These are phyloP conservation scores for Pristionchus exspectatus DNA, from an alignment of 2,888 invertebrate genomes.

Conservation along the genomic window DNA sequence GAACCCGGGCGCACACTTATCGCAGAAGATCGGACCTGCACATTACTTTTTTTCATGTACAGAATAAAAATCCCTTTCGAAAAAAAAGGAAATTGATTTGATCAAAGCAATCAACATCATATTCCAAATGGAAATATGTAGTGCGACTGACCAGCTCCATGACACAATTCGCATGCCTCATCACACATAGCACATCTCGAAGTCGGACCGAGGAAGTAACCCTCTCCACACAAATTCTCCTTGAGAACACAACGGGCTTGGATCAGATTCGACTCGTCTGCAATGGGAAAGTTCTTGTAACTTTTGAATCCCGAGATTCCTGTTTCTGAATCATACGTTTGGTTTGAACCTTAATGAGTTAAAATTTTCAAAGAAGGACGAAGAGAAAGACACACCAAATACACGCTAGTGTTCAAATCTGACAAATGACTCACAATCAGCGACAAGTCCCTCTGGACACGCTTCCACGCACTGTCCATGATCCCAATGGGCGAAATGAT, in stretches of 20 bases:
- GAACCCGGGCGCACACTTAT: constrained; percentile 72
- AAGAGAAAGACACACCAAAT: too few relatives aligned
- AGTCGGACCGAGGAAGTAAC: constrained; percentile 71
- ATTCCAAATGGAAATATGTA: not conserved
- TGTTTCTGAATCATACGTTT: too few relatives aligned
- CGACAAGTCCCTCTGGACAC: constrained; percentile 76
- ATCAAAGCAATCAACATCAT: not conserved
- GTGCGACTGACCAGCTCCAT: constrained; percentile 66
- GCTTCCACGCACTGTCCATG: constrained; percentile 77
- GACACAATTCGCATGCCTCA: constrained; percentile 73
- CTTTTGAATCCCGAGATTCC: too few relatives aligned
- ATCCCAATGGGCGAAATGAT: constrained; percentile 72
- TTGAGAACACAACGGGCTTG: constrained; percentile 75
- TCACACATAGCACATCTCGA: constrained; percentile 74
- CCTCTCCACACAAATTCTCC: constrained; percentile 74
- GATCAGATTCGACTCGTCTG: constrained; percentile 74
- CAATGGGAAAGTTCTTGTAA: constrained; percentile 42
- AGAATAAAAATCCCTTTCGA: not conserved
- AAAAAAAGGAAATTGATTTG: not conserved
- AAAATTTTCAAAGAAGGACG: too few relatives aligned
- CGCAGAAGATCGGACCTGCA: constrained; percentile 73
- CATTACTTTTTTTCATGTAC: not conserved
- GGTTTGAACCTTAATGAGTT: too few relatives aligned
- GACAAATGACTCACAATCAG: constrained; percentile 72
- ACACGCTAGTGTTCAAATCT: not conserved